These are phyloP conservation scores for Syrista parreyssii DNA, from an alignment of 2,888 invertebrate species.

Conservation along the genomic window DNA sequence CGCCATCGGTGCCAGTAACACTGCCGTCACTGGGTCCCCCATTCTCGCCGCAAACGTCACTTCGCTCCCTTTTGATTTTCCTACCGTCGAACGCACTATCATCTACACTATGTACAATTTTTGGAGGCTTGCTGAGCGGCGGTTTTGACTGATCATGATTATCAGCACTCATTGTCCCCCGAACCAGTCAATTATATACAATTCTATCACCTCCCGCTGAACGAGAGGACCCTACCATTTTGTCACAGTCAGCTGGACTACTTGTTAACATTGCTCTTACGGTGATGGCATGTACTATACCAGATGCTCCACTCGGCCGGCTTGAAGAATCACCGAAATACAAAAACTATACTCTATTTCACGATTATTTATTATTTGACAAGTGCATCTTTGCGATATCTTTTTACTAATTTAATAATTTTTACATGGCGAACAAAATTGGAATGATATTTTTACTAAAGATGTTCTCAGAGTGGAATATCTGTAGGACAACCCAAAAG, in stretches of 20 bases:
- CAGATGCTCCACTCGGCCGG: slow-evolving; percentile 33
- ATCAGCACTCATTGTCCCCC: slow-evolving; percentile 55
- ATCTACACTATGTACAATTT: slow-evolving; percentile 24
- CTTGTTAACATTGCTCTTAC: slow-evolving; percentile 47
- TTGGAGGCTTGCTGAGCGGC: slow-evolving; percentile 38
- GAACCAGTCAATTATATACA: slow-evolving; percentile 34
- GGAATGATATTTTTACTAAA: no score
- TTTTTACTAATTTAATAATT: no score
- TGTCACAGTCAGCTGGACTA: slow-evolving; percentile 51
- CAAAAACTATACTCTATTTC: slow-evolving; percentile 4
- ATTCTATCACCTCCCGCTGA: slow-evolving; percentile 36
- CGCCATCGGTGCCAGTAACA: slow-evolving; percentile 31
- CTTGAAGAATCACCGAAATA: slow-evolving; percentile 40
- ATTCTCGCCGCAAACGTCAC: slow-evolving; percentile 38
- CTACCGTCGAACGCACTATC: slow-evolving; percentile 39
- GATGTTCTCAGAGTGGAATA: no score
- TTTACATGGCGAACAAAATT: no score
- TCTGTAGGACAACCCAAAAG: no score
- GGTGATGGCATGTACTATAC: slow-evolving; percentile 12
- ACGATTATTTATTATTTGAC: no score
- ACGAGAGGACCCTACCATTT: slow-evolving; percentile 48
- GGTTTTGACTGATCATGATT: slow-evolving; percentile 52
- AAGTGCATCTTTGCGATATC: no score
- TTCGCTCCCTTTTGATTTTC: slow-evolving; percentile 55
- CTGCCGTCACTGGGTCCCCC: slow-evolving; percentile 23